Evolutionary conservation across 1,140 invertebrate genomes (phyloP).

Genomic region (Platorchestia sp.): DNA sequence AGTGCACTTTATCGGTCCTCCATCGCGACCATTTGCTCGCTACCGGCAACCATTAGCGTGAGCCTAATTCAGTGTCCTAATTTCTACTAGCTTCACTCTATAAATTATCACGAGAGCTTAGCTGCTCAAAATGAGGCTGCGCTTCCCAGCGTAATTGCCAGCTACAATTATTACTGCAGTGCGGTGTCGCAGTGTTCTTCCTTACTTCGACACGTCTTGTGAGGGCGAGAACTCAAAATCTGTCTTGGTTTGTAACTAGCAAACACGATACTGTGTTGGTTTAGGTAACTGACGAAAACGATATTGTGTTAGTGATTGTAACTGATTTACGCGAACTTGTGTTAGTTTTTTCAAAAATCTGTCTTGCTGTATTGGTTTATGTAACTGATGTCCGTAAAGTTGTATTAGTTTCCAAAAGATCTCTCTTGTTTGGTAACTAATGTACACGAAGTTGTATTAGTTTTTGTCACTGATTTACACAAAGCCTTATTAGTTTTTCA

Average conservation of each 20-base stretch:
- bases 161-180: neutral
- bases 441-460: too few relatives aligned
- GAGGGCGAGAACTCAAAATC: neutral
- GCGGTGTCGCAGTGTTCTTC: neutral
- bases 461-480: too few relatives aligned
- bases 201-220: neutral
- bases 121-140: conserved; percentile 38
- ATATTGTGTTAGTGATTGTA: too few relatives aligned
- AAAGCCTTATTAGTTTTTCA: too few relatives aligned
- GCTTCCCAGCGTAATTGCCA: neutral
- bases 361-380: too few relatives aligned
- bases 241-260: neutral
- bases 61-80: conserved; percentile 50
- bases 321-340: too few relatives aligned
- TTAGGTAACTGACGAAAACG: too few relatives aligned
- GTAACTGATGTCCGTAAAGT: too few relatives aligned
- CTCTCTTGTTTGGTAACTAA: too few relatives aligned
- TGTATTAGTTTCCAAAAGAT: too few relatives aligned
- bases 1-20: conserved; percentile 47
- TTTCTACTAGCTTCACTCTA: conserved; percentile 34
- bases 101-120: conserved; percentile 37
- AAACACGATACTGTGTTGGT: too few relatives aligned
- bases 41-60: conserved; percentile 37
- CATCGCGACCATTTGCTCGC: conserved; percentile 52
- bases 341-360: too few relatives aligned